Base-by-base conservation (phyloP, 2,888 invertebrate genomes). In the Cephonodes hylas region DNA sequence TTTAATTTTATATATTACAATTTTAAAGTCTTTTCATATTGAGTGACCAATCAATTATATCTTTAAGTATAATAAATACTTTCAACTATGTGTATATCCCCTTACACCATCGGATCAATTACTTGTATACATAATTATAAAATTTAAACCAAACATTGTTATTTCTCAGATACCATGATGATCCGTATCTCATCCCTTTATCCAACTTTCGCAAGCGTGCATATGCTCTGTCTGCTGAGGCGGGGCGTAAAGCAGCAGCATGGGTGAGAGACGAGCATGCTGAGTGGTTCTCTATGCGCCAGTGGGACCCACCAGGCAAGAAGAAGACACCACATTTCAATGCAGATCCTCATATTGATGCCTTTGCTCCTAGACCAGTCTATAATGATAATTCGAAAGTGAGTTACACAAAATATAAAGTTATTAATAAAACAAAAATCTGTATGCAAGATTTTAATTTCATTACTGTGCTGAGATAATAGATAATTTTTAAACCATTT, bases 201-300 rank as follows among this genome's bases (percentile, higher is more conserved):
- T 96, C 96, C 7, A 96, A 95, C 84, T 90, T 78, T 67, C 92
- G 93, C 81, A 69, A 97, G 84, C 91, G 97, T 66, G 89, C 94
- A 0, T 98, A 93, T 87, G 95, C 97, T 0, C 87, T 98, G 77
- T 94, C 98, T 0, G 96, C 96, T 69, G 98, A 98, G 84, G 94
- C 97, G 4, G 98, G 98, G 1, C 94, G 95, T 20, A 97, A 96
- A 85, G 96, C 98, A 8, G 98, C 98, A 0, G 94, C 94, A 63
- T 98, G 97, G 96, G 93, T 98, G 61, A 91, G 95, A 66, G 93
- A 96, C 69, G 93, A 96, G 75, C 95, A 97, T 82, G 88, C 95
- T 0, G 93, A 96, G 34, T 85, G 95, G 65, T 97, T 97, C 80
- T 89, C 93, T 13, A 94, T 94, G 42, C 85, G 93, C 64, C 90